phyloP scores from a whole-genome alignment of 1,140 invertebrate genomes.

The Lepeophtheirus salmonis region DNA sequence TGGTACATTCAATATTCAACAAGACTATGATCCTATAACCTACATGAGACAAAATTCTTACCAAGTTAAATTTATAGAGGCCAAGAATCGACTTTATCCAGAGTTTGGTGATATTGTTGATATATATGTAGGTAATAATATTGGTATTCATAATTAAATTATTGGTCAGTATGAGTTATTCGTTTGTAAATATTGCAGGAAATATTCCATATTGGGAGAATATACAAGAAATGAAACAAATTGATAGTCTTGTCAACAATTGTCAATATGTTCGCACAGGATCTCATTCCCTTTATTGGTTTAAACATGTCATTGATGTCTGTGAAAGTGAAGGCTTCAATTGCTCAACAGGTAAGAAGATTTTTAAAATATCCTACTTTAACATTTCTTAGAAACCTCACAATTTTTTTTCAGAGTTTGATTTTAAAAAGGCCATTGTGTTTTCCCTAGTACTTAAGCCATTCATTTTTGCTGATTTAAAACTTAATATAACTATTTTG shows the following conservation, averaged over 20 bases:
- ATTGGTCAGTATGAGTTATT: neutral
- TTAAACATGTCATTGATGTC: neutral
- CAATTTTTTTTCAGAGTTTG: slow-evolving; percentile 3
- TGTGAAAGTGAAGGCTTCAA: neutral
- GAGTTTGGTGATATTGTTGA: slow-evolving; percentile 30
- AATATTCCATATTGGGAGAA: neutral
- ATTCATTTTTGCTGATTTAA: neutral
- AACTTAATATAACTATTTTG: neutral
- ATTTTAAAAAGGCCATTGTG: neutral
- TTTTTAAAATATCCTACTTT: neutral
- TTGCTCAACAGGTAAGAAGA: neutral
- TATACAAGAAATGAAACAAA: neutral
- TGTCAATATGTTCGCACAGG: neutral
- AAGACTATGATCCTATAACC: slow-evolving; percentile 34
- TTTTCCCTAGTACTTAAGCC: neutral
- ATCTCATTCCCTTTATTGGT: neutral
- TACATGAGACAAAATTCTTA: slow-evolving; percentile 33
- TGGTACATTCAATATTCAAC: slow-evolving; percentile 30
- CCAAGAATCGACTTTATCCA: slow-evolving; percentile 31
- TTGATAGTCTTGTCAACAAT: neutral
- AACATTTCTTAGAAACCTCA: neutral
- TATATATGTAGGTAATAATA: slow-evolving; percentile 29
- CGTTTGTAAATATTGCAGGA: neutral
- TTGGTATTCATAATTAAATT: neutral
- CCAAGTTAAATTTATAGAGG: slow-evolving; percentile 28